Evolutionary conservation across 2,113 vertebrate genomes (phyloP).

Genomic region (Panthera leo): DNA sequence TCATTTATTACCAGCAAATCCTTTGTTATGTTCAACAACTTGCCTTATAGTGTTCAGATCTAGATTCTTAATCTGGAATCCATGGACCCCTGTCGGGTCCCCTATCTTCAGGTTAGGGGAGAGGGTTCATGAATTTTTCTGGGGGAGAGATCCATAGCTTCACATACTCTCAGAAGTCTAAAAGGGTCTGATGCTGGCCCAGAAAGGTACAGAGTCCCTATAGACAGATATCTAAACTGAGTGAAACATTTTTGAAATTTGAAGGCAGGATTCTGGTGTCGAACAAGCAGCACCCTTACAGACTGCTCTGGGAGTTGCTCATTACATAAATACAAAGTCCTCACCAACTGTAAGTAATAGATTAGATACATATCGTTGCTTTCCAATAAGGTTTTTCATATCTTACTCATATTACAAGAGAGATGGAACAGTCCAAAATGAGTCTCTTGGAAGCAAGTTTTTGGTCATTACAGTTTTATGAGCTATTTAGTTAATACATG

Average conservation of each 20-base stretch:
- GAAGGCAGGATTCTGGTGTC: background rate
- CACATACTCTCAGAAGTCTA: background rate
- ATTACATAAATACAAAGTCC: background rate
- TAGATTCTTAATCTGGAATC: background rate
- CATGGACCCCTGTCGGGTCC: background rate
- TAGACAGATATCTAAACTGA: background rate
- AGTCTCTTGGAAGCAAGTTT: background rate
- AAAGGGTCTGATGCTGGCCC: background rate
- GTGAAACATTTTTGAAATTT: background rate
- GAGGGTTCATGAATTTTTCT: background rate
- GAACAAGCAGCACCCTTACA: background rate
- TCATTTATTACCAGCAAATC: background rate
- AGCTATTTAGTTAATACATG: background rate
- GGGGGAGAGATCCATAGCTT: background rate
- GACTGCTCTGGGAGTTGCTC: background rate
- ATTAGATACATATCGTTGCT: slow-evolving; percentile 9
- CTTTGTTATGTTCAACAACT: background rate
- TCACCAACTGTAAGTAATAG: background rate
- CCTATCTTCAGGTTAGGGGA: background rate
- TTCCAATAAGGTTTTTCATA: background rate
- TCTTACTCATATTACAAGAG: background rate
- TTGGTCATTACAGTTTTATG: background rate
- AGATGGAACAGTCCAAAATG: background rate
- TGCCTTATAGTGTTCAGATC: background rate
- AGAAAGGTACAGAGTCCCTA: background rate